Evolutionary conservation across 2,113 vertebrate genomes (phyloP), one percentile per base, ranked within the genome.

Genomic region (Mandrillus leucophaeus): DNA sequence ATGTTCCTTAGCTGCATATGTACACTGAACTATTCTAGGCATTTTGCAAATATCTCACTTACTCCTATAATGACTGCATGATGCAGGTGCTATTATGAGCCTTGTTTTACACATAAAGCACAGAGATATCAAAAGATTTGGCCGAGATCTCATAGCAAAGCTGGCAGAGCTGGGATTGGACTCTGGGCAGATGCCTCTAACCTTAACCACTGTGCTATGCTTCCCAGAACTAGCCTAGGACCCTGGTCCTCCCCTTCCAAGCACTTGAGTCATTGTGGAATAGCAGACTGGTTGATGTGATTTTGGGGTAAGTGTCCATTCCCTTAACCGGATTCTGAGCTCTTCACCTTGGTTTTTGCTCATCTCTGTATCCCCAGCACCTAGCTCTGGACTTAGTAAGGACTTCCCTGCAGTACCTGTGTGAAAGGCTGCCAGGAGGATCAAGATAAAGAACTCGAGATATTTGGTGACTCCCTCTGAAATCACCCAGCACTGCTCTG

Each of bases 21-120:
- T 38, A 5, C 30, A 32, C 14, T 64, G 70, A 4, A 4, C 40
- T 52, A n/a, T 75, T 95, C 68, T 30, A 68, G 45, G 22, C 35
- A n/a, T 88, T 96, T 81, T 25, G 66, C 30, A 92, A 66, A 94
- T 48, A 50, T 57, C 80, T 90, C 84, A 79, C 72, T 88, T 94
- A 88, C 94, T 93, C 90, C 88, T 64, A 17, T 85, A 78, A 87
- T 13, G 85, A 78, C 55, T 7, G 20, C 57, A 35, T 14, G 88
- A 94, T 52, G 40, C 45, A 45, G 76, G 50, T 50, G 23, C 45
- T 50, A 87, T 90, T 90, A 48, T 84, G 84, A 85, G 17, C 80
- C n/a, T 38, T 9, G 17, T 32, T 70, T 87, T 70, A 84, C 43
- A 95, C 68, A 52, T 1, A 59, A 96, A n/a, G 76, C 22, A 30